Conservation (phyloP, 2,888 invertebrate genomes). For the Spilarctia lutea region DNA sequence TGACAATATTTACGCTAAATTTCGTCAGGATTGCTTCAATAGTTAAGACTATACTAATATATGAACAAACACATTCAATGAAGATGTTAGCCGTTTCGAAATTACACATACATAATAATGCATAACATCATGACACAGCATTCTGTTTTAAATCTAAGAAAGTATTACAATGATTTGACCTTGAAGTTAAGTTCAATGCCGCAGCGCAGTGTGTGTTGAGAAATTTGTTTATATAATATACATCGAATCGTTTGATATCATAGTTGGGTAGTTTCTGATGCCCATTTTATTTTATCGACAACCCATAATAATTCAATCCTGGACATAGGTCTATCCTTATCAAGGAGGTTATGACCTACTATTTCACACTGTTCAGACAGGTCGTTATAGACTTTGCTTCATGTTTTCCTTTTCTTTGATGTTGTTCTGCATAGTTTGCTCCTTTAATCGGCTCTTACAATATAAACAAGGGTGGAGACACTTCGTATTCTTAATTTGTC, state of each 20-base stretch:
- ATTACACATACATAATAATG: background rate
- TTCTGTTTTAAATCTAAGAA: background rate
- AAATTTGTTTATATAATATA: background rate
- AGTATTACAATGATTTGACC: constrained; percentile 6
- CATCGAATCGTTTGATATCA: background rate
- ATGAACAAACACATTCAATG: background rate
- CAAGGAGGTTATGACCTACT: too few species aligned
- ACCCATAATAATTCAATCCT: too few species aligned
- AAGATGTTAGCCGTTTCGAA: background rate
- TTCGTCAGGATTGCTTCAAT: background rate
- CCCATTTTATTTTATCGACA: background rate
- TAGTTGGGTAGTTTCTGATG: background rate
- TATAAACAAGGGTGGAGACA: too few species aligned
- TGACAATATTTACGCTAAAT: background rate
- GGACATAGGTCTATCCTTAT: too few species aligned
- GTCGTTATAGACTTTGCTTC: too few species aligned
- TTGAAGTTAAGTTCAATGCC: constrained; percentile 10
- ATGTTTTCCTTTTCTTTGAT: too few species aligned
- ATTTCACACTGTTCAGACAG: too few species aligned
- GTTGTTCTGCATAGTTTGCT: too few species aligned
- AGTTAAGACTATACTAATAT: background rate
- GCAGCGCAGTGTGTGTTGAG: background rate
- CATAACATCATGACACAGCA: background rate
- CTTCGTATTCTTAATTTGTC: too few species aligned
- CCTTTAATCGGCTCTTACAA: too few species aligned